A percentile compares a stretch with the other conserved stretches of the same genome.
phyloP scores from a whole-genome alignment of 2,113 vertebrate species.

The Aix galericulata region DNA sequence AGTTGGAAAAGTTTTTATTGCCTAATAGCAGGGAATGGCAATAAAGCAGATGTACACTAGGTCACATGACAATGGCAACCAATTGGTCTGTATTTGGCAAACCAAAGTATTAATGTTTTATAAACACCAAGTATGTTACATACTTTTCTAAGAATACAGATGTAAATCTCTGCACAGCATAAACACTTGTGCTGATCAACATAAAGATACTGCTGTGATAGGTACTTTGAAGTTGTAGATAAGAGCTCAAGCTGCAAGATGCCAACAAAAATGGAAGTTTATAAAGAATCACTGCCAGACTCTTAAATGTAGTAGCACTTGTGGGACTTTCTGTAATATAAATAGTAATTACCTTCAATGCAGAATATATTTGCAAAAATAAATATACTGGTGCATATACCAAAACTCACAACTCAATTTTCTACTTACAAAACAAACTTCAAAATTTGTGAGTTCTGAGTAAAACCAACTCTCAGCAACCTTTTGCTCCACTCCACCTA shows the following conservation, averaged over 20 bases:
- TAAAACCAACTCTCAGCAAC: background rate
- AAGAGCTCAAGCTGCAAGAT: constrained; percentile 54
- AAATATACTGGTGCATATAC: background rate
- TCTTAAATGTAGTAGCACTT: constrained; percentile 51
- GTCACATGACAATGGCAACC: constrained; percentile 39
- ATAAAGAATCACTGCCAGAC: constrained; percentile 62
- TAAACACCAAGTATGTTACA: background rate
- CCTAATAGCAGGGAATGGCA: constrained; percentile 42
- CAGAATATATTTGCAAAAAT: constrained; percentile 27
- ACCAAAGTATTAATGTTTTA: constrained; percentile 46
- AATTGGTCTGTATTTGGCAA: constrained; percentile 51
- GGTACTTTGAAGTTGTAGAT: constrained; percentile 52
- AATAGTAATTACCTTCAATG: constrained; percentile 52
- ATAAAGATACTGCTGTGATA: constrained; percentile 55
- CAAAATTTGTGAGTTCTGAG: background rate
- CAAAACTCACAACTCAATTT: background rate
- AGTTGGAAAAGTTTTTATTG: constrained; percentile 50
- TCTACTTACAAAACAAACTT: background rate
- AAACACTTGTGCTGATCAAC: constrained; percentile 41
- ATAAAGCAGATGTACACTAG: constrained; percentile 50
- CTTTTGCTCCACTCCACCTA: background rate
- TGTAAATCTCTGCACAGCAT: constrained; percentile 50
- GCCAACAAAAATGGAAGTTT: constrained; percentile 39
- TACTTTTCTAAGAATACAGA: constrained; percentile 1
- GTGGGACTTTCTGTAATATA: constrained; percentile 41